Evolutionary conservation across 2,888 invertebrate species (phyloP).

Genomic region (Acanthosoma haemorrhoidale): DNA sequence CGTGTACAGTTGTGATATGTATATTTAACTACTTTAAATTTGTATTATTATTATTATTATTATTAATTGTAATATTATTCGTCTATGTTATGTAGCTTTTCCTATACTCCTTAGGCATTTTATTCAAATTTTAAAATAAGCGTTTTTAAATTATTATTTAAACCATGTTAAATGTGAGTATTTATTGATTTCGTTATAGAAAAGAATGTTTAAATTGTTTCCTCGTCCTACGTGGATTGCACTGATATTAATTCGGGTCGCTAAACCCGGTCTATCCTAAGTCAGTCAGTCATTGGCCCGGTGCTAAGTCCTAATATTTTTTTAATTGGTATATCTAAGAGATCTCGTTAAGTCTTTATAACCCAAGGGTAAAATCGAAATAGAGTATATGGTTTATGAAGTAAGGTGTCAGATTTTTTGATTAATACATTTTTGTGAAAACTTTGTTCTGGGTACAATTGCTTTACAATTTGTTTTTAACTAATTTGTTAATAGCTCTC

Average conservation of each 20-base stretch:
- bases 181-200: conserved; percentile 15
- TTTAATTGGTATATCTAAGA: not conserved
- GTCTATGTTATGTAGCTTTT: not conserved
- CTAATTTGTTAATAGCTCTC: too few species aligned
- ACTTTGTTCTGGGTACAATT: too few species aligned
- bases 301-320: conserved; percentile 9
- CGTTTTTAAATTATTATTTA: not conserved
- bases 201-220: not conserved
- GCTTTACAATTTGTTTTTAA: too few species aligned
- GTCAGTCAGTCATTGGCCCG: not conserved
- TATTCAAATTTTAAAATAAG: not conserved
- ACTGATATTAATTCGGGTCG: not conserved
- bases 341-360: conserved; percentile 13
- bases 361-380: not conserved
- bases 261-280: not conserved
- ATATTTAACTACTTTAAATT: conserved; percentile 15
- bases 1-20: conserved; percentile 24
- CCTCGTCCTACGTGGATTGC: not conserved
- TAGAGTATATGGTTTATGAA: too few species aligned
- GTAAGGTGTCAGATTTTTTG: too few species aligned
- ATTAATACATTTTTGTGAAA: too few species aligned
- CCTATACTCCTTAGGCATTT: not conserved
- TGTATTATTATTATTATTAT: conserved; percentile 21
- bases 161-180: not conserved
- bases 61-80: not conserved